Base-by-base conservation (phyloP, 2,888 invertebrate species). In the Gandaritis pyraliata region DNA sequence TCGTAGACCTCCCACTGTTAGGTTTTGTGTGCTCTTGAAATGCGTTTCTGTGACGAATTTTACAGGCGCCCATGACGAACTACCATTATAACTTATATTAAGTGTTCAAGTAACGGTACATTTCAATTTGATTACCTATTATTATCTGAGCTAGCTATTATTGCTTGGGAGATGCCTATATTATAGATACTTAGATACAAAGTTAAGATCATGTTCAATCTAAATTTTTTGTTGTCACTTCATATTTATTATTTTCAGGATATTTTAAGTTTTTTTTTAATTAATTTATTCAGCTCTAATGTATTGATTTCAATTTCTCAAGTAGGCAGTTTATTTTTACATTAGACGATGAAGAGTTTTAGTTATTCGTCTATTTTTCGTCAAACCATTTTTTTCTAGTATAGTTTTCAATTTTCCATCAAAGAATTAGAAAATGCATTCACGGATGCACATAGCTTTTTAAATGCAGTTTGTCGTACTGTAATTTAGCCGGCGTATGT, bases 401-500 rank as follows among this genome's bases (percentile, higher is more conserved):
- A 48, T 29, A 45, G 49, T 23, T 49, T 7, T 29, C 18, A 45
- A 51, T 47, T 48, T 63, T 49, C 13, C 43, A 51, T 55, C 23
- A 46, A 33, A 49, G 52, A 46, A 71, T 65, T 67, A 69, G 64
- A 64, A 72, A 68, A 49, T 66, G 52, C 71, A 70, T 68, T n/a
- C 59, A 62, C 63, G 67, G 67, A 64, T 71, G 71, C 63, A 50
- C 39, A 29, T 39, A 57, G 59, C n/a, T 63, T 58, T 61, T 68
- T 75, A 70, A 72, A 58, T 69, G 69, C 70, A 61, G 67, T 63
- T 71, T 69, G 71, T 71, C 72, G 69, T 65, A 58, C 55, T 61
- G 64, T 65, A 61, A 59, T 59, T 65, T 62, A 48, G 51, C 59
- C 52, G 58, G 64, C 54, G 71, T 74, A 78, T 78, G 69, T 79